phyloP scores from a whole-genome alignment of 2,888 invertebrate genomes.

The Leucania comma region DNA sequence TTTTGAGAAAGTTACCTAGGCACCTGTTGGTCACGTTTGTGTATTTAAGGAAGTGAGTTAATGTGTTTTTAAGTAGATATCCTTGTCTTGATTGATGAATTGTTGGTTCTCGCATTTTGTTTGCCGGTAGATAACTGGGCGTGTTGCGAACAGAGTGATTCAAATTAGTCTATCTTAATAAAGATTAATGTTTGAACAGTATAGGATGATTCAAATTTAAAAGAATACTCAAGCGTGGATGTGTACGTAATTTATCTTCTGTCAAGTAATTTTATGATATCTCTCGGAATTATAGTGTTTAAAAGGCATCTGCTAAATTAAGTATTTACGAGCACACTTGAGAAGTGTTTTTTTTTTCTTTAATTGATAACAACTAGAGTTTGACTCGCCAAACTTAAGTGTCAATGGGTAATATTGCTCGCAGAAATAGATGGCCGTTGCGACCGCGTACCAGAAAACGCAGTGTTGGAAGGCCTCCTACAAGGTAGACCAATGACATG shows the following conservation, averaged over 20 bases:
- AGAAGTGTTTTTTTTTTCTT: no score
- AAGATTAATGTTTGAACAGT: conserved; percentile 79
- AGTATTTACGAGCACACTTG: no score
- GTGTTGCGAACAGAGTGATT: conserved; percentile 79
- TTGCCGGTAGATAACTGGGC: conserved; percentile 73
- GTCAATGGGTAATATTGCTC: no score
- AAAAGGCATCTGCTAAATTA: no score
- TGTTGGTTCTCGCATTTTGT: conserved; percentile 78
- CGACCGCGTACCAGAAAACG: no score
- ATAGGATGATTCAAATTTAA: conserved; percentile 17
- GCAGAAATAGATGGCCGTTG: no score
- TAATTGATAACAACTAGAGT: no score
- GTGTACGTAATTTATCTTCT: conserved; percentile 36
- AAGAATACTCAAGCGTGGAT: conserved; percentile 16
- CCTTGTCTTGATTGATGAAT: conserved; percentile 88
- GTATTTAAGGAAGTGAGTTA: conserved; percentile 78
- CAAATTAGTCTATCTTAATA: conserved; percentile 85
- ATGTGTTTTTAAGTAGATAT: conserved; percentile 88
- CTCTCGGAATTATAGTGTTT: neutral
- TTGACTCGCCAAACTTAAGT: no score
- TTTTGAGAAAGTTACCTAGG: conserved; percentile 63
- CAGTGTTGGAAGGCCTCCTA: no score
- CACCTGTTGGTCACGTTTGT: conserved; percentile 74
- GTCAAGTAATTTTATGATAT: conserved; percentile 21
- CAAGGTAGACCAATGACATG: no score